Conservation (phyloP, 2,797 vertebrate genomes). For the Anisognathus igniventris region DNA sequence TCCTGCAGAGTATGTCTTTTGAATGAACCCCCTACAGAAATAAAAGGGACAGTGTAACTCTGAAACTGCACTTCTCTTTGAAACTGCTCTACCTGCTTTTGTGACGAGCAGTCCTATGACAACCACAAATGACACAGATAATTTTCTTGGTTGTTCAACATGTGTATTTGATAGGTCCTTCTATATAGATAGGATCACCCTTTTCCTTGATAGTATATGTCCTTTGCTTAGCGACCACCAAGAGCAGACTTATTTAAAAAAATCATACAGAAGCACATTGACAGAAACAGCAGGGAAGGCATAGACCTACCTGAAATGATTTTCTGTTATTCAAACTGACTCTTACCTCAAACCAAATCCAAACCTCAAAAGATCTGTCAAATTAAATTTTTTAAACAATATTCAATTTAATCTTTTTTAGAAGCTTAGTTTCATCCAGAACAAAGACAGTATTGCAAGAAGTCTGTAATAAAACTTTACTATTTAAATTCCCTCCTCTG, state of each 20-base stretch:
- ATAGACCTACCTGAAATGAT: neutral
- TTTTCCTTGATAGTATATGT: neutral
- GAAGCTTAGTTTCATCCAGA: neutral
- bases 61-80: constrained; percentile 21
- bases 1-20: neutral
- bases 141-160: neutral
- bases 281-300: neutral
- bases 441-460: neutral
- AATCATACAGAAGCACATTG: neutral
- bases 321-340: neutral
- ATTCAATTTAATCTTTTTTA: neutral
- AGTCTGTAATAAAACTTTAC: neutral
- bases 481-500: neutral
- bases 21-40: constrained; percentile 39
- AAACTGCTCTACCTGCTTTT: constrained; percentile 21
- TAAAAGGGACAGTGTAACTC: constrained; percentile 34
- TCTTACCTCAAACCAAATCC: neutral
- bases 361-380: neutral
- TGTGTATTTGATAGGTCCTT: neutral
- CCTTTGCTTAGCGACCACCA: neutral
- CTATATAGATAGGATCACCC: neutral
- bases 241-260: neutral
- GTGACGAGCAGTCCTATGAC: neutral
- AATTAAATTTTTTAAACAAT: neutral
- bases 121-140: neutral